Evolutionary conservation across 2,888 invertebrate species (phyloP).

Genomic region (Alsophila aescularia): DNA sequence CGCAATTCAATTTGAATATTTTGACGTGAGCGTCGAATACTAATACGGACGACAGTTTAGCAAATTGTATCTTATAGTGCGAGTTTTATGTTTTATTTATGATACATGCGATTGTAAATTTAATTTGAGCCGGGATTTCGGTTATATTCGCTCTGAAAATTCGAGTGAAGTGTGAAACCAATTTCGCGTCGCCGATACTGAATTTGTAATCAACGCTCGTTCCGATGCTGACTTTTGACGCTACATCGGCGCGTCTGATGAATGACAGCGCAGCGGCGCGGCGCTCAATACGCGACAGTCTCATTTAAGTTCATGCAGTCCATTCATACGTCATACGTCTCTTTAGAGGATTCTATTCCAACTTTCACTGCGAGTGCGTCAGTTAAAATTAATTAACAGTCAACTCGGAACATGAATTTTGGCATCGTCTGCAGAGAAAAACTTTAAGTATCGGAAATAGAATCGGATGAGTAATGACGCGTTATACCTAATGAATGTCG

Average conservation of each 20-base stretch:
- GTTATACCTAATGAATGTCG: constrained; percentile 70
- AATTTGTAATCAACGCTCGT: constrained; percentile 18
- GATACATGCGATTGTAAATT: constrained; percentile 60
- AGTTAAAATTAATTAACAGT: constrained; percentile 75
- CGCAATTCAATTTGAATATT: constrained; percentile 80
- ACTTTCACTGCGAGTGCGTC: constrained; percentile 61
- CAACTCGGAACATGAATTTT: constrained; percentile 59
- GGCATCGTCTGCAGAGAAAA: constrained; percentile 69
- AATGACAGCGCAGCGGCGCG: constrained; percentile 24
- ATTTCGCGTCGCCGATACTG: constrained; percentile 14
- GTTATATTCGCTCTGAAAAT: constrained; percentile 36
- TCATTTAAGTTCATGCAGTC: constrained; percentile 58
- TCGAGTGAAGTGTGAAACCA: constrained; percentile 36
- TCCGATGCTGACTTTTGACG: constrained; percentile 6
- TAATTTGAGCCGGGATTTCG: constrained; percentile 54
- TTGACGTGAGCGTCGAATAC: constrained; percentile 68
- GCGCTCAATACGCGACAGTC: constrained; percentile 35
- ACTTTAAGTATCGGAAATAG: constrained; percentile 78
- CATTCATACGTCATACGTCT: constrained; percentile 58
- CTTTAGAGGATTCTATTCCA: constrained; percentile 52
- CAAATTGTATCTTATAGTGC: constrained; percentile 68
- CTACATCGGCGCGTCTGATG: constrained; percentile 9
- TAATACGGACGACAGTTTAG: constrained; percentile 71
- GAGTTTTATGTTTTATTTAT: constrained; percentile 75
- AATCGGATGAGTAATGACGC: constrained; percentile 72